Evolutionary conservation across 2,113 vertebrate species (phyloP).

Genomic region (Poicephalus meyeri): DNA sequence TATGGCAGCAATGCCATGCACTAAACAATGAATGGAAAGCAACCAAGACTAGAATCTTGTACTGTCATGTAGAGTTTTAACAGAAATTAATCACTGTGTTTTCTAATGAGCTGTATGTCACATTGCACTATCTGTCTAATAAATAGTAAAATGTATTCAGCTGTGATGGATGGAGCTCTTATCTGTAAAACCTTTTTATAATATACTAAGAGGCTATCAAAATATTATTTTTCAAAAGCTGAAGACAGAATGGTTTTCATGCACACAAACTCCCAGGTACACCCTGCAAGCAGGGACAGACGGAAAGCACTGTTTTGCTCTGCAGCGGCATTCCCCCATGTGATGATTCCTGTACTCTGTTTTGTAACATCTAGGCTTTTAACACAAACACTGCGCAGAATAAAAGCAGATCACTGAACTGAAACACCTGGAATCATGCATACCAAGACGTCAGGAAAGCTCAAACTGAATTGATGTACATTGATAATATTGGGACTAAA

Average conservation of each 20-base stretch:
- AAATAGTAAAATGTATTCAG: neutral
- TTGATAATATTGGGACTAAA: neutral
- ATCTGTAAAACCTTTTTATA: neutral
- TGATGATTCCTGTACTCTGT: neutral
- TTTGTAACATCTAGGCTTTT: neutral
- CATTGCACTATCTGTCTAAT: neutral
- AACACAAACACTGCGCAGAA: neutral
- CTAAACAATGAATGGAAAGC: neutral
- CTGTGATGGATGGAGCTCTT: neutral
- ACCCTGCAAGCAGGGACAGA: fast-evolving
- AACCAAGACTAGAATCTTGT: neutral
- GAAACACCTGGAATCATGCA: neutral
- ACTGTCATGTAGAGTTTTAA: neutral
- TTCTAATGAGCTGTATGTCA: neutral
- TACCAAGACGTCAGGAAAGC: neutral
- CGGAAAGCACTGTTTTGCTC: neutral
- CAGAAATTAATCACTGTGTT: neutral
- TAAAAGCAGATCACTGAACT: neutral
- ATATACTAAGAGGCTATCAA: neutral
- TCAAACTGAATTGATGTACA: neutral
- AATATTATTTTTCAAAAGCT: neutral
- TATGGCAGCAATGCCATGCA: neutral
- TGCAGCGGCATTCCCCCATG: fast-evolving
- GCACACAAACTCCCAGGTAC: neutral
- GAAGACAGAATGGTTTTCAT: neutral